Evolutionary conservation across 2,888 invertebrate genomes (phyloP), one percentile per base, ranked within the genome.

Genomic region (Quadroppia sp.): DNA sequence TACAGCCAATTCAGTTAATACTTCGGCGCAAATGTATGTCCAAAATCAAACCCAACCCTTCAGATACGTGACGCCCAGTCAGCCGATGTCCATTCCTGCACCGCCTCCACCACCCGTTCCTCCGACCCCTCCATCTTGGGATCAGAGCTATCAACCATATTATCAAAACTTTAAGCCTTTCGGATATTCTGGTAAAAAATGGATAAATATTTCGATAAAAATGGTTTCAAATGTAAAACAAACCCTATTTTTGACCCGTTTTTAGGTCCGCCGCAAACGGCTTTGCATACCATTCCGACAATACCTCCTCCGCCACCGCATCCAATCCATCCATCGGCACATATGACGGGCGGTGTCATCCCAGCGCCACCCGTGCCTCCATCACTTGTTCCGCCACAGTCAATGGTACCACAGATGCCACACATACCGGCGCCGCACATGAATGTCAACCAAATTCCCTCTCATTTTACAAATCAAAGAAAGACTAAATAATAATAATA

Each of bases 41-140:
- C 69, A 69, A 42, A 69, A 23, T 17, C 69, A 69, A 6, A 7
- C 45, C 3, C 69, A 69, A 64, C 56, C 56, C 13, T 56, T 28
- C 17, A 56, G 56, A 56, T 56, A 56, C 17, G 28, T 28, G 15
- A 15, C 56, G 2, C n/a, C 36, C 15, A 2, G n/a, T 36, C 75
- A 70, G 20, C 74, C 71, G 30, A 69, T 72, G 23, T 50, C 45
- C 1, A 64, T 73, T 15, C 75, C 64, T 20, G 73, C 76, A 0
- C 74, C 71, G 50, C 71, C 74, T 2, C 74, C 76, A 17, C 75
- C 75, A n/a, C 77, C 76, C 11, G 73, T 75, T 13, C 76, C 77
- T 45, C 77, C 76, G 70, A 75, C 76, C 25, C 48, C 71, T 25
- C 75, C 75, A 17, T 74, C 72, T 32, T 74, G 74, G 67, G 74